A percentile compares a stretch with the other conserved stretches of the same genome.
These are phyloP conservation scores for Drosophila obscura DNA, from an alignment of 1,140 invertebrate species.

Conservation along the genomic window DNA sequence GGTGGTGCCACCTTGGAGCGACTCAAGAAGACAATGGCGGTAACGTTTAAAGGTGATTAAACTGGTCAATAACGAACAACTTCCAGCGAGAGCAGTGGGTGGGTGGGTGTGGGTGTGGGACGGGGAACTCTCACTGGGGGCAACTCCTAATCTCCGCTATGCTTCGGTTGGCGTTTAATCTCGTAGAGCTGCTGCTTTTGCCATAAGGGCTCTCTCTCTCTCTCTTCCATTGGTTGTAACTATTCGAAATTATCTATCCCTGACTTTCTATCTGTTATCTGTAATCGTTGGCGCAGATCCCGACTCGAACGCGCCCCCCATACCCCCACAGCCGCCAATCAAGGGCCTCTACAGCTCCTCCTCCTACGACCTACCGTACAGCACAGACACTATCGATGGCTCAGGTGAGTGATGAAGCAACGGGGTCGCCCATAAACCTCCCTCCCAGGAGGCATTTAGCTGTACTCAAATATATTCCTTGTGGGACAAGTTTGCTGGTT, in stretches of 20 bases:
- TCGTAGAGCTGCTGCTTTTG: conserved; percentile 54
- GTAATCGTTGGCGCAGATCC: conserved; percentile 65
- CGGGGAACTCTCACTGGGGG: conserved; percentile 10
- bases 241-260: conserved; percentile 57
- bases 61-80: conserved; percentile 1
- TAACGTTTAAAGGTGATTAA: conserved; percentile 80
- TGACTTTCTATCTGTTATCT: conserved; percentile 35
- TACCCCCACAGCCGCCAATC: conserved; percentile 69
- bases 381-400: conserved; percentile 55
- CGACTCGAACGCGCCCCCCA: conserved; percentile 74
- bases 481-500: no score
- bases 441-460: neutral
- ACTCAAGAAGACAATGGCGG: conserved; percentile 61
- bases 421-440: no score
- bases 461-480: neutral
- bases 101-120: conserved; percentile 8
- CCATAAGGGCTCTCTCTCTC: neutral
- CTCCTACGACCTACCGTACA: conserved; percentile 46
- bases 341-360: conserved; percentile 47
- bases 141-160: neutral
- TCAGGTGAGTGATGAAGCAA: conserved; percentile 64
- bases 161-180: conserved; percentile 50
- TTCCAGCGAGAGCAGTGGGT: conserved; percentile 30
- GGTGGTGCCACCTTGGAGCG: conserved; percentile 57
- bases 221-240: conserved; percentile 46